Evolutionary conservation across 2,888 invertebrate species (phyloP), one percentile per base, ranked within the genome.

Genomic region (Andrena praecox): DNA sequence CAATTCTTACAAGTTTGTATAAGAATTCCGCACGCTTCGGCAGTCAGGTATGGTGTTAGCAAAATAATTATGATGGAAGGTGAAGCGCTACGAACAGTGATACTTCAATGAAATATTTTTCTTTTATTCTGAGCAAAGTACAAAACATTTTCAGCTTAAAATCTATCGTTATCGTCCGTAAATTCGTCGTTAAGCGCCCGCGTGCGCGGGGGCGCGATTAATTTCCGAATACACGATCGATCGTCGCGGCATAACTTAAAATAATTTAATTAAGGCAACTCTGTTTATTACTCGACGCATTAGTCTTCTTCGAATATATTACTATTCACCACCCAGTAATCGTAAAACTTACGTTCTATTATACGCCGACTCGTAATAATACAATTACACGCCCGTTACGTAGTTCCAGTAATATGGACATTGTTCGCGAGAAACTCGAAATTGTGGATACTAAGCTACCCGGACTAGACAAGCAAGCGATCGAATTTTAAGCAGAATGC

Each of bases 181-280:
- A 81, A 42, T 77, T 79, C 83, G 56, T 64, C 71, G 52, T 66
- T 56, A 16, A 29, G 27, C 59, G 52, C 76, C 69, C 73, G 80
- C 73, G 35, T 35, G 50, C 62, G 59, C 70, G 29, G 20, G 56
- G 42, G 63, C 56, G 74, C 63, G 68, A 77, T 59, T 42, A 0
- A 42, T 50, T 64, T 67, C 63, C 64, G 60, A 83, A 85, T 72
- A 52, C 60, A 56, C 64, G 20, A 48, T 27, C 68, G 66, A 48
- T 60, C 48, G 48, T 68, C 42, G 66, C 64, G 31, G 33, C 64
- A 33, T 80, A 84, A 78, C 59, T 85, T 74, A 80, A 84, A 91
- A 91, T 91, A 92, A 92, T 91, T 92, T 91, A 92, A 90, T 91
- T 92, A 93, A 93, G 93, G 93, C 93, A 93, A 91, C 92, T 91